Percentiles rank a stretch among this genome's conserved stretches.
These are phyloP conservation scores for Callipepla californica DNA, from an alignment of 2,113 vertebrate genomes.

Conservation along the genomic window DNA sequence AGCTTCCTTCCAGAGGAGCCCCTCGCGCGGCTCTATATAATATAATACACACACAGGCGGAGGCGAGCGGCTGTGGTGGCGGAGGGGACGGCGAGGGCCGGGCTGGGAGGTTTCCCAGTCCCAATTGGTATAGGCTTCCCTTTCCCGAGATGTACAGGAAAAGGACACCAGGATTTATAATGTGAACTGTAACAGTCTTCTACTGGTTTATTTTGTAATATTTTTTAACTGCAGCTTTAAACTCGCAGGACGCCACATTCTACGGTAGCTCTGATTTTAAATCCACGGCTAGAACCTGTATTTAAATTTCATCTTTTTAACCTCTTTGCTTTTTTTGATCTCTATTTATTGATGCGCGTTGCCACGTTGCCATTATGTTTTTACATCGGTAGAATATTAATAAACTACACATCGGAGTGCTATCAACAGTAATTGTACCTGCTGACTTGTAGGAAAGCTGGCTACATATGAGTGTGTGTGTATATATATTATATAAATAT, in stretches of 20 bases:
- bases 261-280: constrained; percentile 70
- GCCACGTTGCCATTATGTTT: constrained; percentile 69
- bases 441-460: constrained; percentile 78
- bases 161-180: constrained; percentile 73
- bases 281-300: constrained; percentile 73
- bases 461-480: constrained; percentile 74
- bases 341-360: constrained; percentile 82
- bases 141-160: constrained; percentile 58
- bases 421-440: constrained; percentile 74
- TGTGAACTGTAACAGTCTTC: constrained; percentile 79
- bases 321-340: constrained; percentile 69
- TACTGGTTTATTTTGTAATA: constrained; percentile 74
- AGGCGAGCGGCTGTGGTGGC: no score
- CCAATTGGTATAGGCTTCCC: constrained; percentile 65
- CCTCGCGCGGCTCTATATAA: background rate
- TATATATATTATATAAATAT: constrained; percentile 80
- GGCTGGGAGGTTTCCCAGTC: background rate
- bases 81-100: background rate
- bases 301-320: constrained; percentile 79
- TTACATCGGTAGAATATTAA: constrained; percentile 73
- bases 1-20: background rate
- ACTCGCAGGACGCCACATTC: constrained; percentile 70
- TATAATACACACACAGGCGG: constrained; percentile 58
- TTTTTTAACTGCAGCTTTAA: constrained; percentile 61
- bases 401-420: constrained; percentile 73